phyloP scores from a whole-genome alignment of 2,797 vertebrate species.

The Eidolon dupreanum region DNA sequence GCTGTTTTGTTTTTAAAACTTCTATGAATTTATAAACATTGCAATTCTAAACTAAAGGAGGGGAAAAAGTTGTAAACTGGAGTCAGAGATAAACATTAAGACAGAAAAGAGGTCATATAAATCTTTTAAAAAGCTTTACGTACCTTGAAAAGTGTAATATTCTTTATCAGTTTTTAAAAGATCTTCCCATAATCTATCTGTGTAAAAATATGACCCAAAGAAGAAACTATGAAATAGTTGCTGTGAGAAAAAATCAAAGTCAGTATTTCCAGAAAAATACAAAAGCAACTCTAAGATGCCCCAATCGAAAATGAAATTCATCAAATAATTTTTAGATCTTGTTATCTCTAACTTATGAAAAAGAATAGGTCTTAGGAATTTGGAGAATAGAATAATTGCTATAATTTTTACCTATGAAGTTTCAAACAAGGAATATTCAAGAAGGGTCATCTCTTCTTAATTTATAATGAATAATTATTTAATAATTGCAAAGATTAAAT shows the following conservation, averaged over 20 bases:
- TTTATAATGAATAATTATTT: slow-evolving; percentile 11
- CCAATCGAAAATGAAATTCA: background rate
- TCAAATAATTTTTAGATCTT: background rate
- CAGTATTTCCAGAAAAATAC: background rate
- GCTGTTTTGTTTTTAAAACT: background rate
- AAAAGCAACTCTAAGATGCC: background rate
- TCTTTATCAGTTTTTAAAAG: background rate
- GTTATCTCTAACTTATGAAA: background rate
- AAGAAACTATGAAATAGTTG: background rate
- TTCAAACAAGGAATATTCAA: background rate
- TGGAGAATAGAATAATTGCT: background rate
- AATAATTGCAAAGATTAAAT: slow-evolving; percentile 39
- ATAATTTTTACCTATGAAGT: background rate
- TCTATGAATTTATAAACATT: background rate
- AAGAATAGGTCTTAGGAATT: background rate
- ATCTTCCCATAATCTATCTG: background rate
- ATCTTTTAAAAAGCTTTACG: background rate
- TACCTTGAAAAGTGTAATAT: background rate
- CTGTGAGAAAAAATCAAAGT: background rate
- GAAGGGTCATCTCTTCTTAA: background rate
- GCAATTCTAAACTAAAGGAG: background rate
- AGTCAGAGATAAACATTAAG: background rate
- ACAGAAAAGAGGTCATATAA: background rate
- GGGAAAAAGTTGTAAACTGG: background rate
- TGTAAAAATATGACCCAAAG: background rate